These are phyloP conservation scores for Drosophila yooni DNA, from an alignment of 2,888 invertebrate genomes.

Conservation along the genomic window DNA sequence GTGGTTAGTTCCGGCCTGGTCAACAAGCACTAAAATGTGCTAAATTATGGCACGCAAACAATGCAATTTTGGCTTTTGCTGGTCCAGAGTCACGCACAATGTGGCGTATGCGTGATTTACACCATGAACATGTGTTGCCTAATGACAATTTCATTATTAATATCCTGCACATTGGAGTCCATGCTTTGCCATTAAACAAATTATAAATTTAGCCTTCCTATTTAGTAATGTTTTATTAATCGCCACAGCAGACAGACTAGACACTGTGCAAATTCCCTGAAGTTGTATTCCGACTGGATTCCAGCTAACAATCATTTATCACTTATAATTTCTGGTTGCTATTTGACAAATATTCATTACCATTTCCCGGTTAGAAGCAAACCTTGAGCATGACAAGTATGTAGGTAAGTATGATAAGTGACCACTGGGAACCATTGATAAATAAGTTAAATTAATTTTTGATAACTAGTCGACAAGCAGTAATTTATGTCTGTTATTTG, in stretches of 20 bases:
- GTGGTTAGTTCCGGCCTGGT: slow-evolving; percentile 13
- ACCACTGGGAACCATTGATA: neutral
- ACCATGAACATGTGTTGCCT: slow-evolving; percentile 36
- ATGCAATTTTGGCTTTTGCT: slow-evolving; percentile 25
- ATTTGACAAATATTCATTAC: neutral
- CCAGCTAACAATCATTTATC: neutral
- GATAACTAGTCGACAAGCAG: neutral
- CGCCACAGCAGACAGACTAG: neutral
- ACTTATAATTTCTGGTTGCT: neutral
- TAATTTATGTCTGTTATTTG: neutral
- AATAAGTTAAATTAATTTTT: neutral
- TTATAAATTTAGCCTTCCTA: neutral
- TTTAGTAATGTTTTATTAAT: neutral
- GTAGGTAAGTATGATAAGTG: neutral
- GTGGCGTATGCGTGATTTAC: slow-evolving; percentile 67
- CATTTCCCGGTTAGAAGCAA: neutral
- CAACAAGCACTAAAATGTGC: slow-evolving; percentile 34
- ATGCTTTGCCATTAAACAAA: neutral
- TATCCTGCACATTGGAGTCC: slow-evolving; percentile 2
- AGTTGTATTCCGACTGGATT: neutral
- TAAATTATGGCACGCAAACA: slow-evolving; percentile 43
- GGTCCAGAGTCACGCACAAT: slow-evolving; percentile 36
- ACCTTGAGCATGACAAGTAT: neutral
- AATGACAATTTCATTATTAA: slow-evolving; percentile 48
- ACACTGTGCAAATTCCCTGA: neutral